phyloP scores from a whole-genome alignment of 2,888 invertebrate genomes.

The Horisme vitalbata region DNA sequence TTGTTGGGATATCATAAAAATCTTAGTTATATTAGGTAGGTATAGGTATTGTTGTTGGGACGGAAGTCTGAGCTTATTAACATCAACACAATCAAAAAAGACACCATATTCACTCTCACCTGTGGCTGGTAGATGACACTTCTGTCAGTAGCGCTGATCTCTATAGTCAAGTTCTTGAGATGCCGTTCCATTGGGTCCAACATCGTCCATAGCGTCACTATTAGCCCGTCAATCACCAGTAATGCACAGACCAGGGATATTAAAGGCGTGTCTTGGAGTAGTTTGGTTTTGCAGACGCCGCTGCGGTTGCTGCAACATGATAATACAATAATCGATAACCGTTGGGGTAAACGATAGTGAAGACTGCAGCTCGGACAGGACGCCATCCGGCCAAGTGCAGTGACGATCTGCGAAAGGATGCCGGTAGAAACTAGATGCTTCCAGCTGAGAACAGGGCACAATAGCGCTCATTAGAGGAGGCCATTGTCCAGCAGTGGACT shows the following conservation, averaged over 20 bases:
- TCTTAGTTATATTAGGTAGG: too few relatives aligned
- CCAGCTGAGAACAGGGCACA: too few relatives aligned
- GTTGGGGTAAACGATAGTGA: too few relatives aligned
- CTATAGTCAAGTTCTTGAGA: slow-evolving; percentile 90
- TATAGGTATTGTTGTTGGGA: too few relatives aligned
- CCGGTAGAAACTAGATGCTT: too few relatives aligned
- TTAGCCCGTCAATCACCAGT: slow-evolving; percentile 90
- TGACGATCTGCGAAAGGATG: too few relatives aligned
- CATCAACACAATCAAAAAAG: neutral
- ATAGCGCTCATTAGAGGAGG: too few relatives aligned
- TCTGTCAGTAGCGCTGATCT: slow-evolving; percentile 89
- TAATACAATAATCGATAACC: slow-evolving; percentile 1
- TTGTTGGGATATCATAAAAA: too few relatives aligned
- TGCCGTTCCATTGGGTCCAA: slow-evolving; percentile 94
- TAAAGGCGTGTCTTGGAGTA: slow-evolving; percentile 94
- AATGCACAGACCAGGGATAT: slow-evolving; percentile 92
- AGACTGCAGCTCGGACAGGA: too few relatives aligned
- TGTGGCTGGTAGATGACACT: slow-evolving; percentile 93
- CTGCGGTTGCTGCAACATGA: slow-evolving; percentile 86
- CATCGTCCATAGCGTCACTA: slow-evolving; percentile 92
- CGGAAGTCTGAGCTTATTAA: too few relatives aligned
- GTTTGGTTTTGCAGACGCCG: slow-evolving; percentile 93
- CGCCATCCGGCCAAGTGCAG: too few relatives aligned
- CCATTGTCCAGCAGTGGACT: too few relatives aligned
- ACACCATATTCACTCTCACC: slow-evolving; percentile 71